These are phyloP conservation scores for Aplysina aerophoba DNA, from an alignment of 37 sponge, comb jelly and placozoan genomes.

Conservation along the genomic window DNA sequence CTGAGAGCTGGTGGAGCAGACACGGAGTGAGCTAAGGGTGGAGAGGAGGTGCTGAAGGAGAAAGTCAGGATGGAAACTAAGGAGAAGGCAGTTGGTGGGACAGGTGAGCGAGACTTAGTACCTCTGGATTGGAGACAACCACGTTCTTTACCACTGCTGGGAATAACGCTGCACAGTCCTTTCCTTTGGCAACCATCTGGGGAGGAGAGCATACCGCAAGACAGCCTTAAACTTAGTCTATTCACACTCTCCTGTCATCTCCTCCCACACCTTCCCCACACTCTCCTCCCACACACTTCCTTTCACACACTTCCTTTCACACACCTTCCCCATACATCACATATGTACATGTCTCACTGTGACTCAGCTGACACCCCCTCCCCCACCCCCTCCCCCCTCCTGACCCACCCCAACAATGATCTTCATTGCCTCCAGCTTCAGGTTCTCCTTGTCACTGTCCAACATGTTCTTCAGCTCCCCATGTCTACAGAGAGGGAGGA, in stretches of 20 bases:
- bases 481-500: conserved; percentile 42
- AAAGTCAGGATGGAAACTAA: too few species aligned
- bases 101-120: background rate
- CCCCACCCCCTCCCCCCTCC: background rate
- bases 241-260: background rate
- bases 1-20: too few species aligned
- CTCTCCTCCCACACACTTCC: background rate
- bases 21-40: too few species aligned
- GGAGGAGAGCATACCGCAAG: background rate
- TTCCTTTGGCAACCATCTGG: conserved; percentile 97
- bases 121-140: conserved; percentile 93
- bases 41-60: too few species aligned
- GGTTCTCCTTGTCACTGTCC: conserved; percentile 85
- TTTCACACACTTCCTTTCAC: background rate
- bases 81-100: too few species aligned
- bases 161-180: conserved; percentile 89
- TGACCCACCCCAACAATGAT: conserved; percentile 76
- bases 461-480: conserved; percentile 84
- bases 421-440: conserved; percentile 95
- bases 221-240: too few species aligned
- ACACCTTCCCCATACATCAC: background rate
- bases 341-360: background rate
- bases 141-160: conserved; percentile 99
- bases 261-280: background rate
- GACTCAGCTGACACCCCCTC: background rate